phyloP scores from a whole-genome alignment of 2,888 invertebrate species.

The Acrobasis repandana region DNA sequence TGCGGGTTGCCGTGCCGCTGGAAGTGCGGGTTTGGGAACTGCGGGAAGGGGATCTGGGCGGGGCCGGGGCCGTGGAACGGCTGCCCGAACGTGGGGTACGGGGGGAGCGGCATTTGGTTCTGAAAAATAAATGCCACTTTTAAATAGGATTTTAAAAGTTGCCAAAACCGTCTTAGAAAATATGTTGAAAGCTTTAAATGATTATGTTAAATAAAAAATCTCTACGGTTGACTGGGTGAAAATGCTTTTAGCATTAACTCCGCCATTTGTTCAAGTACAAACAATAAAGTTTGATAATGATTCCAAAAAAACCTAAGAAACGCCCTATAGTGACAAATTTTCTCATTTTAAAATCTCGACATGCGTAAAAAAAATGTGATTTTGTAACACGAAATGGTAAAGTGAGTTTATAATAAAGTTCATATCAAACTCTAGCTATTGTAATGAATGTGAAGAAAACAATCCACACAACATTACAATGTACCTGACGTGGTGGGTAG shows the following conservation, averaged over 20 bases:
- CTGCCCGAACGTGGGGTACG: slow-evolving; percentile 54
- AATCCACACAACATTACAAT: slow-evolving; percentile 22
- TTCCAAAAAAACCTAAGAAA: too few species aligned
- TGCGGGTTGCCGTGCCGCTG: slow-evolving; percentile 38
- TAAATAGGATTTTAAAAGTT: too few species aligned
- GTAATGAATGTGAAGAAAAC: background rate
- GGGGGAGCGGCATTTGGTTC: slow-evolving; percentile 54
- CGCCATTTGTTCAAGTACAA: too few species aligned
- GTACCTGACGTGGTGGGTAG: slow-evolving; percentile 32
- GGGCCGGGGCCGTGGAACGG: slow-evolving; percentile 52
- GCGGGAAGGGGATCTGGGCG: slow-evolving; percentile 58
- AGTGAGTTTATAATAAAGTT: background rate
- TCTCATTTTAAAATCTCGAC: too few species aligned
- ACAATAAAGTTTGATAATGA: too few species aligned
- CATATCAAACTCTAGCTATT: background rate
- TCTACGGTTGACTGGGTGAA: too few species aligned
- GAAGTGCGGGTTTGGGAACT: slow-evolving; percentile 55
- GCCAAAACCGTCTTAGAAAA: too few species aligned
- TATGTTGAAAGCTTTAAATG: too few species aligned
- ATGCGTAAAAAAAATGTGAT: background rate
- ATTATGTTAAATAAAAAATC: too few species aligned
- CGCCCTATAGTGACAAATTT: too few species aligned
- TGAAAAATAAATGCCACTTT: slow-evolving; percentile 32
- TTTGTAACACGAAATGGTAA: background rate
- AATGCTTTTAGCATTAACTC: too few species aligned